Conservation (phyloP, 1,140 invertebrate genomes). For the Archivesica marissinica region DNA sequence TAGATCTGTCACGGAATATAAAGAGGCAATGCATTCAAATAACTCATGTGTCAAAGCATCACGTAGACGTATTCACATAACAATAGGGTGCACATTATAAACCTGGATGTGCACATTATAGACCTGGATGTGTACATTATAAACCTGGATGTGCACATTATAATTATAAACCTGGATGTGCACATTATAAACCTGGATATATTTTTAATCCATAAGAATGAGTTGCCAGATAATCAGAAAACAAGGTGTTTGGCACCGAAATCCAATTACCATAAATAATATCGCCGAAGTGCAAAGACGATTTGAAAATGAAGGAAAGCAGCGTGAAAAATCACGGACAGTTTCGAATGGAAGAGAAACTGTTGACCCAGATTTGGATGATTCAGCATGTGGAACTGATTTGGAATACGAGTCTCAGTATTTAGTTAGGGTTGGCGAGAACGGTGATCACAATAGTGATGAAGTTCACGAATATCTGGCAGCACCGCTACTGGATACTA, state of each 20-base stretch:
- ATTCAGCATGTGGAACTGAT: neutral
- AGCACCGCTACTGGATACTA: too few species aligned
- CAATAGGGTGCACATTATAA: too few species aligned
- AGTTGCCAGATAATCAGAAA: neutral
- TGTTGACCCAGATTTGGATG: neutral
- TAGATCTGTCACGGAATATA: too few species aligned
- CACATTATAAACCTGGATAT: too few species aligned
- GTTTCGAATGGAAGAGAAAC: conserved; percentile 31
- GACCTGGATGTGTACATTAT: too few species aligned
- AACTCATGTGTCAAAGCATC: too few species aligned
- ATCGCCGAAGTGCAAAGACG: conserved; percentile 18
- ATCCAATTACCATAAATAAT: conserved; percentile 10
- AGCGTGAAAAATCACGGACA: conserved; percentile 3
- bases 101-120: too few species aligned
- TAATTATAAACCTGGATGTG: too few species aligned
- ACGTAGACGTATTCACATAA: too few species aligned
- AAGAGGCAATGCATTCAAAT: too few species aligned
- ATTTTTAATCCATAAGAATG: neutral
- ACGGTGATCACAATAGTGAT: conserved; percentile 33
- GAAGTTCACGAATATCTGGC: conserved; percentile 22
- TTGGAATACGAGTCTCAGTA: conserved; percentile 48
- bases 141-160: too few species aligned
- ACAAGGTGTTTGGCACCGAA: neutral
- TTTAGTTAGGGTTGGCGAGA: conserved; percentile 27
- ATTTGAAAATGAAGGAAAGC: neutral